Percentiles rank a stretch among this genome's conserved stretches.
Conservation (phyloP, 2,113 vertebrate genomes). For the Tonatia bakeri region DNA sequence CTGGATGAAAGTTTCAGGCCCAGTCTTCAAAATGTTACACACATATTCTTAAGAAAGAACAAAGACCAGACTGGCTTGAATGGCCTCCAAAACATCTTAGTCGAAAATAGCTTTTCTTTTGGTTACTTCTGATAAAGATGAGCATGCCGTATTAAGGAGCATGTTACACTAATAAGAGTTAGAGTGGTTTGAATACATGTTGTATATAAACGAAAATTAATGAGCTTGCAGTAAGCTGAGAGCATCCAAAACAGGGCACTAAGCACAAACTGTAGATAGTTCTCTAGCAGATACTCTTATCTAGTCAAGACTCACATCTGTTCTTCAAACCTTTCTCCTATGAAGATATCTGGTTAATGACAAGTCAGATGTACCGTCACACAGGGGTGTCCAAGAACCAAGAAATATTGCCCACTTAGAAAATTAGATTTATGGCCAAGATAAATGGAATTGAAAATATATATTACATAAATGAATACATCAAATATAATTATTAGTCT, state of each 20-base stretch:
- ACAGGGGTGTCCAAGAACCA: conserved; percentile 47
- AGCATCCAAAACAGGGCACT: not conserved
- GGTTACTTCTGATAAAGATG: not conserved
- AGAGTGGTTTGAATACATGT: not conserved
- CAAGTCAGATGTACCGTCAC: conserved; percentile 59
- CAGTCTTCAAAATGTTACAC: not conserved
- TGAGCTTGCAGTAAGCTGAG: not conserved
- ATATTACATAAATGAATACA: not conserved
- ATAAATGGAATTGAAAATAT: not conserved
- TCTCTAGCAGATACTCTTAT: not conserved
- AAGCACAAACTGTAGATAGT: not conserved
- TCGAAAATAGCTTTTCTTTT: not conserved
- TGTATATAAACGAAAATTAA: not conserved
- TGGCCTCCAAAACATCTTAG: not conserved
- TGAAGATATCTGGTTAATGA: conserved; percentile 47
- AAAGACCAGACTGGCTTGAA: not conserved
- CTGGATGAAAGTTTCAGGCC: not conserved
- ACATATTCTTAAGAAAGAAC: not conserved
- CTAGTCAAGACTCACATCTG: not conserved
- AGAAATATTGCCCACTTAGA: conserved; percentile 57
- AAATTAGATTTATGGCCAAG: not conserved
- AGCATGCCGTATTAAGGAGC: not conserved
- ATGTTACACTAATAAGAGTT: not conserved
- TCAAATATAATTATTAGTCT: not conserved
- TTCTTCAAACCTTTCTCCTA: not conserved